Evolutionary conservation across 2,797 vertebrate genomes (phyloP).

Genomic region (Microhierax caerulescens): DNA sequence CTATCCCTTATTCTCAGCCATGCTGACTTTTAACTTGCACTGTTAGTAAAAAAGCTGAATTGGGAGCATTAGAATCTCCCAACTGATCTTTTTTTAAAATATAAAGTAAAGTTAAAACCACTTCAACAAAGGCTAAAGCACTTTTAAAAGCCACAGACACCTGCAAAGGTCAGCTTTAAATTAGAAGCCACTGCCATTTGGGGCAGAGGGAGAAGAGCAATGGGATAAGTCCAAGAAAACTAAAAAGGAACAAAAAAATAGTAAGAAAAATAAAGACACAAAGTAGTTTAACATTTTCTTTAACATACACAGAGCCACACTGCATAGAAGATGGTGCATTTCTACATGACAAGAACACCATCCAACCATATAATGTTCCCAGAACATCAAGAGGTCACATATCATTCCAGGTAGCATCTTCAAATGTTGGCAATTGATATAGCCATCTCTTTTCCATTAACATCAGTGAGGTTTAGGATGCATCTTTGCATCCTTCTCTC

Average conservation of each 20-base stretch:
- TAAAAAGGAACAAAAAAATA: background rate
- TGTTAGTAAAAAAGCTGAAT: slow-evolving; percentile 48
- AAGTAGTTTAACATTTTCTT: background rate
- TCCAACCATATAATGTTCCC: background rate
- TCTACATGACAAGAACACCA: background rate
- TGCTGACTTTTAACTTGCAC: slow-evolving; percentile 54
- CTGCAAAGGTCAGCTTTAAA: slow-evolving; percentile 58
- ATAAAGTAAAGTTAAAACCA: slow-evolving; percentile 52
- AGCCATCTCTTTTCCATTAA: background rate
- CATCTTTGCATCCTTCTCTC: background rate
- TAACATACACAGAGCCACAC: background rate
- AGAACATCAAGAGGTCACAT: background rate
- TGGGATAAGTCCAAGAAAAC: background rate
- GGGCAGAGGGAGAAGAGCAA: background rate
- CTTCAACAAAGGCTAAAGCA: slow-evolving; percentile 28
- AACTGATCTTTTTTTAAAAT: slow-evolving; percentile 67
- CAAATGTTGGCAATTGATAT: background rate
- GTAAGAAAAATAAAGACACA: background rate
- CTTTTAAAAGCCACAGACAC: slow-evolving; percentile 34
- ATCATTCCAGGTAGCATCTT: background rate
- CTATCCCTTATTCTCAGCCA: slow-evolving; percentile 45
- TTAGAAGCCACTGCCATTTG: slow-evolving; percentile 23
- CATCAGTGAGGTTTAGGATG: background rate
- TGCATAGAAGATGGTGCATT: background rate
- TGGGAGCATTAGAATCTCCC: slow-evolving; percentile 58